Conservation (phyloP, 2,113 vertebrate species). For the Psittacara wagleri region DNA sequence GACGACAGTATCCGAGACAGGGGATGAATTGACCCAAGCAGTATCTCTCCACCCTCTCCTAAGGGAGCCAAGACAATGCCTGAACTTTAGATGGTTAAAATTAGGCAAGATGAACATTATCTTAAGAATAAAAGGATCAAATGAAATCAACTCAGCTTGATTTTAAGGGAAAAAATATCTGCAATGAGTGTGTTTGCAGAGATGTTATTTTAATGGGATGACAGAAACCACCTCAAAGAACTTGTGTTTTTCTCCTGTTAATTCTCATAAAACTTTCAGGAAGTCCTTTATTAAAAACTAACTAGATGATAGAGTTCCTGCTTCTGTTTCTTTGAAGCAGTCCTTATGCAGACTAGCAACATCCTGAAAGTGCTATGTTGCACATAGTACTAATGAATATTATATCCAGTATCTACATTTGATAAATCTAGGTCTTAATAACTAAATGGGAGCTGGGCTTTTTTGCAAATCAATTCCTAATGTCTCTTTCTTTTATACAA, state of each 20-base stretch:
- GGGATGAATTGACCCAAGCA: background rate
- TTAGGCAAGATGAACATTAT: background rate
- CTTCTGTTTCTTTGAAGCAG: background rate
- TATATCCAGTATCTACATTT: background rate
- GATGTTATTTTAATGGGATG: background rate
- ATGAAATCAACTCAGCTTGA: background rate
- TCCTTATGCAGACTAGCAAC: background rate
- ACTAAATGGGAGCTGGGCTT: background rate
- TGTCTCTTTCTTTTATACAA: background rate
- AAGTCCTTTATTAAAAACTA: background rate
- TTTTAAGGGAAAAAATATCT: background rate
- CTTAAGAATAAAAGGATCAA: background rate
- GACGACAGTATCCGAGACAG: background rate
- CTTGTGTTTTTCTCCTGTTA: background rate
- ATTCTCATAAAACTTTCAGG: background rate
- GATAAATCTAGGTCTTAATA: background rate
- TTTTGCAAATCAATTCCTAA: background rate
- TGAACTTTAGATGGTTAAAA: background rate
- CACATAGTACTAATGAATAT: accelerated
- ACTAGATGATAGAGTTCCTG: background rate
- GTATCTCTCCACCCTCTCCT: background rate
- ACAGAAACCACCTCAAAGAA: background rate
- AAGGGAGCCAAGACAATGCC: background rate
- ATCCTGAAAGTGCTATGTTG: background rate
- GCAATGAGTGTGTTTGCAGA: background rate